Base-by-base conservation (phyloP, 2,888 invertebrate species). In the Morpho deidamia region DNA sequence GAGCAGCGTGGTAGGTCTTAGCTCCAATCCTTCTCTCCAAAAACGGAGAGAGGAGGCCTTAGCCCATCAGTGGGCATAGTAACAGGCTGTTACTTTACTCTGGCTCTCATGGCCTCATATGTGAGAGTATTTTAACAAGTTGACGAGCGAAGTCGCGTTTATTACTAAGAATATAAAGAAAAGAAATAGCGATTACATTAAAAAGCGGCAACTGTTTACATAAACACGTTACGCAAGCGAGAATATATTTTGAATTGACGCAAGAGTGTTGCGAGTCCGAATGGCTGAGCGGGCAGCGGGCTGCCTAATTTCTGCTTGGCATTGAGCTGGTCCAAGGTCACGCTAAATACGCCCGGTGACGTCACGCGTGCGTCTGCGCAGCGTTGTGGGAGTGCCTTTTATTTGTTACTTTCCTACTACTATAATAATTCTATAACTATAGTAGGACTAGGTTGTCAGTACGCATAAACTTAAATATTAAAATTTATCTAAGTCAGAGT, bases 261-360 rank as follows among this genome's bases (percentile, higher is more conserved):
- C 70, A 67, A 74, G 70, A 72, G 70, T 65, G 66, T 62, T 67
- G 64, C 72, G 70, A 74, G 73, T 72, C 70, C 51, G 55, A 43
- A 44, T 45, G 52, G 52, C 51, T 58, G 53, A 41, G 47, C 50
- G 58, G 43, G 52, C 55, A 41, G 47, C 50, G 58, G 43, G 52
- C 55, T 53, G 60, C 73, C 81, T 72, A 84, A 81, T 80, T 69
- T 79, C 76, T 74, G 71, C 74, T 74, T 79, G 85, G 85, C 87
- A 87, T 84, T 86, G 88, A 76, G 74, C 72, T 64, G 66, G 71
- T 72, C 69, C 86, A 88, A 88, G 88, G 88, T 82, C 71, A 63
- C 61, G 66, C 76, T 77, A 78, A 76, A 82, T 76, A 72, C 75
- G 74, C 65, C 58, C 61, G 68, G 64, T 84, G 85, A 86, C 86